Evolutionary conservation across 2,888 invertebrate species (phyloP).

Genomic region (Callinectes sapidus): DNA sequence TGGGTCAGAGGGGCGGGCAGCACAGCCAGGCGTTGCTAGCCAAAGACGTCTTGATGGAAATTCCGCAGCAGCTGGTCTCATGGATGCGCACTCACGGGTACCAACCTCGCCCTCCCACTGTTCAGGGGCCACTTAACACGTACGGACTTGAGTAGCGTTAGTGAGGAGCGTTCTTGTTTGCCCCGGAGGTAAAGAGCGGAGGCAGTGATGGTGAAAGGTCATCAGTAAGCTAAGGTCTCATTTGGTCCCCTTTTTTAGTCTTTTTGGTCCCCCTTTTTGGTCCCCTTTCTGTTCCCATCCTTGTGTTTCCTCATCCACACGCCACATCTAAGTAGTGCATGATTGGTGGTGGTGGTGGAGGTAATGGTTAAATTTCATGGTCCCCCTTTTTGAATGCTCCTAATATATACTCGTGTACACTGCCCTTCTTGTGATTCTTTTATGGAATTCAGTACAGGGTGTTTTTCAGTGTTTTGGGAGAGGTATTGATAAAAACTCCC

Average conservation of each 20-base stretch:
- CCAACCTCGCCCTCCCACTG: constrained; percentile 52
- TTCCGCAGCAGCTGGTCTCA: constrained; percentile 78
- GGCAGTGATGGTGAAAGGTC: background rate
- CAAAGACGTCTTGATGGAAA: constrained; percentile 80
- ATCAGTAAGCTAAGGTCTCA: background rate
- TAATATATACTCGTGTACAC: no score
- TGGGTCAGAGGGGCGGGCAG: constrained; percentile 41
- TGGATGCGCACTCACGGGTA: constrained; percentile 76
- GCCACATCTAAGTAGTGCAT: background rate
- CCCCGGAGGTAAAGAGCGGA: background rate
- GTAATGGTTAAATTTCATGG: no score
- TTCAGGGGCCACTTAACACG: constrained; percentile 56
- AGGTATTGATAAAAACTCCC: no score
- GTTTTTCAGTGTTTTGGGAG: no score
- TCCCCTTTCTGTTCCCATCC: background rate
- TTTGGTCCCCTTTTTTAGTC: background rate
- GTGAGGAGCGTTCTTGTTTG: background rate
- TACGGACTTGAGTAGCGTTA: constrained; percentile 57
- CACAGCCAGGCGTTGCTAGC: constrained; percentile 76
- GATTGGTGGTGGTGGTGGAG: background rate
- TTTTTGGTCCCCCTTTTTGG: no score
- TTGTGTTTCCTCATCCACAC: background rate
- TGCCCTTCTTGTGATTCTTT: no score
- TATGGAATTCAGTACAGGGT: no score
- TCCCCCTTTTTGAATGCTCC: background rate